phyloP scores from a whole-genome alignment of 2,888 invertebrate species.

The Calephelis perditalis region DNA sequence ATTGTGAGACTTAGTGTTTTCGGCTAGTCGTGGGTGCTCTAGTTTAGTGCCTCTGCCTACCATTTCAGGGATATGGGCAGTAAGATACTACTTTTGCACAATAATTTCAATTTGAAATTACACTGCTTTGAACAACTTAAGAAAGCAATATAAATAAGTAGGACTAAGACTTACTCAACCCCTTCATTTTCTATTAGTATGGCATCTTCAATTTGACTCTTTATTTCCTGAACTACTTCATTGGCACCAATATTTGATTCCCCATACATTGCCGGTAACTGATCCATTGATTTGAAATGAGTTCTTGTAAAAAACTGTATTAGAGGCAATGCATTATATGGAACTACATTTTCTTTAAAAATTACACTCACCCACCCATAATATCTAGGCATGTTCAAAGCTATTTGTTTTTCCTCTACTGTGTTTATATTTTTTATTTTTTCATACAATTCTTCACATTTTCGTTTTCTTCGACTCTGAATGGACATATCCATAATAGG shows the following conservation, averaged over 20 bases:
- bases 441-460: conserved; percentile 67
- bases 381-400: conserved; percentile 88
- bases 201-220: conserved; percentile 79
- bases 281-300: conserved; percentile 78
- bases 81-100: too few relatives aligned
- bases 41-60: too few relatives aligned
- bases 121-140: too few relatives aligned
- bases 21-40: too few relatives aligned
- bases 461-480: conserved; percentile 64
- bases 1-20: too few relatives aligned
- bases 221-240: conserved; percentile 69
- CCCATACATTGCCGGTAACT: conserved; percentile 80
- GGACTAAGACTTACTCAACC: conserved; percentile 68
- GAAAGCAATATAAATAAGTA: background rate
- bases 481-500: conserved; percentile 80
- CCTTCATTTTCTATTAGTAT: conserved; percentile 79
- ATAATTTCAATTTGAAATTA: too few relatives aligned
- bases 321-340: conserved; percentile 83
- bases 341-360: conserved; percentile 77
- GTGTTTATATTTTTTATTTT: conserved; percentile 82
- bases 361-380: conserved; percentile 85
- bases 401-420: conserved; percentile 90
- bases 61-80: too few relatives aligned
- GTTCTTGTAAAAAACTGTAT: conserved; percentile 89
- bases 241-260: conserved; percentile 65